Conservation (phyloP, 1,140 invertebrate species). For the Meloidogyne floridensis region DNA sequence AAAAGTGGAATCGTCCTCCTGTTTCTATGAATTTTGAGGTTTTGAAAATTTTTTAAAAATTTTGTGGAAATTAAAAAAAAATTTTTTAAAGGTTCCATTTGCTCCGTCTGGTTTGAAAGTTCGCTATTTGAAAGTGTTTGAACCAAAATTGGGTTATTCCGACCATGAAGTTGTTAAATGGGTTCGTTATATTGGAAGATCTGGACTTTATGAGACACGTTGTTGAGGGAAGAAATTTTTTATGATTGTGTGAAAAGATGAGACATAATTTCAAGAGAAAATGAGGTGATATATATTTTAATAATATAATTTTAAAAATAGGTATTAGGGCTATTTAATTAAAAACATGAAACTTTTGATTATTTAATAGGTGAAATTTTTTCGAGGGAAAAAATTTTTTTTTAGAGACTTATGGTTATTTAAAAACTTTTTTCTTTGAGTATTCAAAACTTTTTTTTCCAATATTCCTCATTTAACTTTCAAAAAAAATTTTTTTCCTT, state of each 20-base stretch:
- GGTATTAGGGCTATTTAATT: no score
- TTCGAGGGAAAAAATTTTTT: no score
- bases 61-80: constrained; percentile 16
- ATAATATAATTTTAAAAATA: no score
- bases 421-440: no score
- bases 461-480: no score
- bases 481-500: no score
- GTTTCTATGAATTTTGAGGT: constrained; percentile 99
- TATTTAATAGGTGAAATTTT: no score
- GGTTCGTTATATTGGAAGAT: constrained; percentile 98
- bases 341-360: no score
- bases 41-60: constrained; percentile 20
- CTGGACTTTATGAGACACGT: constrained; percentile 93
- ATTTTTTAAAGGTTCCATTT: constrained; percentile 75
- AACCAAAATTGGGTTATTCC: constrained; percentile 98
- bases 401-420: no score
- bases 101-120: constrained; percentile 98
- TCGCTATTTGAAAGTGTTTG: constrained; percentile 98
- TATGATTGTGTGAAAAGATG: not conserved
- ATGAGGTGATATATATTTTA: not conserved
- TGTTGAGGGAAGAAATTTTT: constrained; percentile 73
- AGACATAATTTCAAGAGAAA: not conserved
- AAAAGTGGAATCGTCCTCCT: constrained; percentile 99
- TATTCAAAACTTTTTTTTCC: no score
- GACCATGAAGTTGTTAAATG: constrained; percentile 99